Base-by-base conservation (phyloP, 2,888 invertebrate species). In the Pharmacophagus antenor region DNA sequence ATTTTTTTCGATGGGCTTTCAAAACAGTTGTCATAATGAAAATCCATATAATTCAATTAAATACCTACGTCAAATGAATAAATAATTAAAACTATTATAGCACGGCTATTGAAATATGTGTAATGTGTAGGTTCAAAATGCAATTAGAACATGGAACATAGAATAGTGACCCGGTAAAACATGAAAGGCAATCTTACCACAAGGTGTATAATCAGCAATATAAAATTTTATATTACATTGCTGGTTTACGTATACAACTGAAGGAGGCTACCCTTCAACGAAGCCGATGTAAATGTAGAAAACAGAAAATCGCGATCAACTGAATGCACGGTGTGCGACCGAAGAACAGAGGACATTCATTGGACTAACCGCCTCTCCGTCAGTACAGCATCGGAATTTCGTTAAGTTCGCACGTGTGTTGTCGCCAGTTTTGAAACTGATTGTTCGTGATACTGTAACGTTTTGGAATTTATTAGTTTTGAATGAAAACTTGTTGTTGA, bases 281-380 rank as follows among this genome's bases (percentile, higher is more conserved):
- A 59, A 17, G 60, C 69, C 72, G 74, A 72, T 82, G 82, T 71
- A 79, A 31, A 8, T 8, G 8, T 15, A 49, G 27, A 17, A 18
- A 22, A 44, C n/a, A 15, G 49, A 44, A 48, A 58, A 60, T 55
- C n/a, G 18, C 56, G 21, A 0, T 31, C n/a, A 17, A 25, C 25
- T 41, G 61, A n/a, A 23, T 31, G n/a, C n/a, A 23, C 42, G 49
- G 42, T 54, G 49, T 54, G 37, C 50, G 56, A 49, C 50, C 62
- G 49, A 21, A 56, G 53, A 63, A 57, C 60, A 20, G 56, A 63
- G 57, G 62, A 65, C 65, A 66, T 68, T 64, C 65, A 68, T 37
- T 18, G 46, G 46, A 60, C 50, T 50, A 60, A 62, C 64, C 61
- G 31, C 23, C 59, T 25, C 59, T 59, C 59, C 59, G 59, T 55